A percentile compares a stretch with the other conserved stretches of the same genome.
Conservation (phyloP, 2,113 vertebrate species). For the Pollachius pollachius region DNA sequence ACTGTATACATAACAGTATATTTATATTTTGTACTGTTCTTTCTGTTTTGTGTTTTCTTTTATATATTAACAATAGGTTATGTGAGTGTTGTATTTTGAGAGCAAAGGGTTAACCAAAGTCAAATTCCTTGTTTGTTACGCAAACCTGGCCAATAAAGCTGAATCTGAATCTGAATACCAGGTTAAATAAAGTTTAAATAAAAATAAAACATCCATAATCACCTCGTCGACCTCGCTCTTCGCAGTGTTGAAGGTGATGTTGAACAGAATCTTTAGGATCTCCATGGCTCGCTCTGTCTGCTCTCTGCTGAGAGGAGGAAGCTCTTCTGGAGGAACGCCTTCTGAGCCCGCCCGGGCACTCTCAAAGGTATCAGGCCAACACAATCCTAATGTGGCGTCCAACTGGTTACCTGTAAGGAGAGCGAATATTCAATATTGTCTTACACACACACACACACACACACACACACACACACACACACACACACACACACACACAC, state of each 20-base stretch:
- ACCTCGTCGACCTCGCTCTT: constrained; percentile 86
- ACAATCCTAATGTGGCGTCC: constrained; percentile 77
- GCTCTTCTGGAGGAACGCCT: constrained; percentile 32
- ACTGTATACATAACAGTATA: no score
- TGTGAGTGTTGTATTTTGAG: no score
- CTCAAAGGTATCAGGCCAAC: constrained; percentile 79
- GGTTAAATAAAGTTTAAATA: no score
- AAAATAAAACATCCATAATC: constrained; percentile 21
- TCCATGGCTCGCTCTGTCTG: constrained; percentile 88
- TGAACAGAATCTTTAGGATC: constrained; percentile 94
- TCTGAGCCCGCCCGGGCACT: constrained; percentile 58
- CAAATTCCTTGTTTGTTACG: no score
- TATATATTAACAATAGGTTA: no score
- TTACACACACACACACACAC: not conserved
- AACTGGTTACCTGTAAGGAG: constrained; percentile 74
- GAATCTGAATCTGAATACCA: no score
- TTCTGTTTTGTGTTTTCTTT: no score
- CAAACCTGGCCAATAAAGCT: no score
- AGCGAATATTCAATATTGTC: constrained; percentile 9
- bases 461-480: not conserved
- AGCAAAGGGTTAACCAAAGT: no score
- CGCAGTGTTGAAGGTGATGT: constrained; percentile 85
- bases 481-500: not conserved
- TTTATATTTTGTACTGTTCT: no score
- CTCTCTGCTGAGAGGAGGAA: constrained; percentile 76